Evolutionary conservation across 2,888 invertebrate species (phyloP), one percentile per base, ranked within the genome.

Genomic region (Heterodera filipjevi): DNA sequence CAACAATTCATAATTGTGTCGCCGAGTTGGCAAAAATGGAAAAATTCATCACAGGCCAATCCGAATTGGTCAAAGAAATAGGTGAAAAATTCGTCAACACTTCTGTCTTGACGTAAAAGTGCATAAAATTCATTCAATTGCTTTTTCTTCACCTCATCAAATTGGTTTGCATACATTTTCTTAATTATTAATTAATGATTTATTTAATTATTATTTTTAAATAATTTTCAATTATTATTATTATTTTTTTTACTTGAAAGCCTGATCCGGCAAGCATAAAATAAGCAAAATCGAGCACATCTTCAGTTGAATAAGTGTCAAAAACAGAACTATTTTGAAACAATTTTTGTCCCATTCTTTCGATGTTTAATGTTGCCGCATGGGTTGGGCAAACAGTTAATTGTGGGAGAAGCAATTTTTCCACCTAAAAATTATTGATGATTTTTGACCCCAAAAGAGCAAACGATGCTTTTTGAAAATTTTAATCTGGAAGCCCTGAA

Each of bases 191-290:
- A 53, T 22, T 22, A 53, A 53, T n/a, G n/a, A 16, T 53, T 49
- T 49, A 19, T 53, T 53, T 53, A 1, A 53, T 22, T 3, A 19
- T 53, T 44, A 44, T 44, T 10, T 44, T 44, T 44, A 44, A 44
- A 44, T 44, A 44, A 44, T 44, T 10, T 44, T 44, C 44, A 44
- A 12, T 44, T n/a, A n/a, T n/a, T n/a, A n/a, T n/a, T n/a, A n/a
- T n/a, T n/a, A n/a, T n/a, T n/a, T 19, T 32, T 49, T 66, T 44
- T 68, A 78, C 82, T 72, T 82, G 82, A 71, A 82, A 82, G 6
- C 82, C 82, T 53, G 82, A 82, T 12, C 82, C 82, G 16, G 79
- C 78, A 39, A 82, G 76, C 59, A 82, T 76, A 66, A 78, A 82
- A 44, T 79, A 82, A 16, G 82, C 80, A 53, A 82, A 80, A 33